phyloP scores from a whole-genome alignment of 2,888 invertebrate species.

The Xestia rhomboidea region DNA sequence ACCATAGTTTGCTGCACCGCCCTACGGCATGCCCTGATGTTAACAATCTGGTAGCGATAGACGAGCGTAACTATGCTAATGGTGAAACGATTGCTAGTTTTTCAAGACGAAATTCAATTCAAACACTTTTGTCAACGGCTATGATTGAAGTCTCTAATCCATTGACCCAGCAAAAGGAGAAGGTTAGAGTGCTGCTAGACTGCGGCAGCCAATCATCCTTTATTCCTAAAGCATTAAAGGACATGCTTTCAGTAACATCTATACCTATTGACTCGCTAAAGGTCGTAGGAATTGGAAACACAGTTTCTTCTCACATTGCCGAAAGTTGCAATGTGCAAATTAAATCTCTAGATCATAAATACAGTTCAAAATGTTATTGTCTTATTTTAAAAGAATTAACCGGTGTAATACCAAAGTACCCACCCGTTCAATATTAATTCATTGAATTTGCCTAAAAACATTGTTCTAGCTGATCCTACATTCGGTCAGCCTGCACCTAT shows the following conservation, averaged over 20 bases:
- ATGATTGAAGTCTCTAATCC: slow-evolving; percentile 20
- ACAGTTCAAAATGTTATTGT: neutral
- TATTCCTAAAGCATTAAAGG: slow-evolving; percentile 20
- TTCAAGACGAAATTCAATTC: slow-evolving; percentile 1
- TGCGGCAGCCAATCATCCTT: slow-evolving; percentile 3
- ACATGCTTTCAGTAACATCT: too few relatives aligned
- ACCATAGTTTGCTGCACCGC: slow-evolving; percentile 62
- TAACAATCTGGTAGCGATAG: neutral
- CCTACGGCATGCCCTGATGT: neutral
- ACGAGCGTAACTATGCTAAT: neutral
- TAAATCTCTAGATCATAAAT: slow-evolving; percentile 43
- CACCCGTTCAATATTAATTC: neutral
- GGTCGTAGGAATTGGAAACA: slow-evolving; percentile 53
- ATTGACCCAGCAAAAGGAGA: slow-evolving; percentile 9
- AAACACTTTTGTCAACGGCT: slow-evolving; percentile 14
- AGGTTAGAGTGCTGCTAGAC: slow-evolving; percentile 9
- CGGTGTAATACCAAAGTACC: neutral
- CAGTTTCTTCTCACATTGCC: neutral
- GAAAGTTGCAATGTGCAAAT: slow-evolving; percentile 21
- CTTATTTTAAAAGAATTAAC: neutral
- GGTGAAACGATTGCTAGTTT: slow-evolving; percentile 7
- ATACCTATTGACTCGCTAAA: slow-evolving; percentile 35
- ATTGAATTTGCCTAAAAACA: neutral
- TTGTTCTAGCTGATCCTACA: neutral
- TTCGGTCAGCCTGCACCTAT: neutral